phyloP scores from a whole-genome alignment of 1,140 invertebrate species.

The Heliconius himera region DNA sequence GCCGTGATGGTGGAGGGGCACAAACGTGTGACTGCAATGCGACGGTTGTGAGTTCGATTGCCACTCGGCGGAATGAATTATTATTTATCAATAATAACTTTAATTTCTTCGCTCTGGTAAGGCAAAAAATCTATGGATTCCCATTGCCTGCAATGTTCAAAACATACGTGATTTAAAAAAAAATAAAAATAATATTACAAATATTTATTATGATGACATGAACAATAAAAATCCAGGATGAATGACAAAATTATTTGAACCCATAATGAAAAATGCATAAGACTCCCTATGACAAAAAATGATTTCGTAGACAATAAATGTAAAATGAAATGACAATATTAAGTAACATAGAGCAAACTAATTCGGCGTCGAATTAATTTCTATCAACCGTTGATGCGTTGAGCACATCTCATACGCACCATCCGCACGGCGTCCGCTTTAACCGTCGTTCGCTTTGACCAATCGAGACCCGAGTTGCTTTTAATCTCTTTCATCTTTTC shows the following conservation, averaged over 20 bases:
- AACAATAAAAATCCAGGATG: slow-evolving; percentile 11
- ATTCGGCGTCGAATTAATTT: slow-evolving; percentile 33
- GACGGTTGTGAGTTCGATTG: no score
- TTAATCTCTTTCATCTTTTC: slow-evolving; percentile 70
- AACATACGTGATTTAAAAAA: not conserved
- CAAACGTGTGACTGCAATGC: no score
- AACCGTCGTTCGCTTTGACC: slow-evolving; percentile 45
- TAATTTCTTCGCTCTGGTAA: no score
- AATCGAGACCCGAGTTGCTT: slow-evolving; percentile 52
- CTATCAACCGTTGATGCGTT: slow-evolving; percentile 36
- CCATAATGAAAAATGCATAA: slow-evolving; percentile 33
- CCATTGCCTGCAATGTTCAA: no score
- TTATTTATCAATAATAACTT: no score
- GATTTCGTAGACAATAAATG: not conserved
- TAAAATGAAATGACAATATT: slow-evolving; percentile 34
- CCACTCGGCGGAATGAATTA: no score
- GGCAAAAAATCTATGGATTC: no score
- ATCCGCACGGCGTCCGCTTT: slow-evolving; percentile 9
- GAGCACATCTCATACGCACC: slow-evolving; percentile 21
- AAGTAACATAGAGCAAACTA: slow-evolving; percentile 17
- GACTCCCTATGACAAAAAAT: slow-evolving; percentile 15
- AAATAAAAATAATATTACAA: slow-evolving; percentile 8
- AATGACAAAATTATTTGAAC: slow-evolving; percentile 29
- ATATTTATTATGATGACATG: slow-evolving; percentile 36
- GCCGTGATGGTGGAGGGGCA: no score